Conservation (phyloP, 2,888 invertebrate genomes). For the Micoletzkya japonica region DNA sequence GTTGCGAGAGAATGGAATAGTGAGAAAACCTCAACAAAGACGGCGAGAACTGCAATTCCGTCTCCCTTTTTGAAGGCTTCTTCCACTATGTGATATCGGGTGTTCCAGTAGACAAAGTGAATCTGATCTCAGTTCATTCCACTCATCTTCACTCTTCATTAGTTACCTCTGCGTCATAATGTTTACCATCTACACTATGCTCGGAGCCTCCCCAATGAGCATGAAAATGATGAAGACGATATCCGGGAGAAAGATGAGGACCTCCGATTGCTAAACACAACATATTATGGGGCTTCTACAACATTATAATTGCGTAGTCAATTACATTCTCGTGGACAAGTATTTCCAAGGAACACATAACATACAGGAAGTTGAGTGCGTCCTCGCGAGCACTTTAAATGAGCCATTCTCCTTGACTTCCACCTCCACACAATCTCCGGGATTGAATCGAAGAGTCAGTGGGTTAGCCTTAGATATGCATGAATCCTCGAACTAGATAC, state of each 20-base stretch:
- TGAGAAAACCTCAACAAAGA: conserved; percentile 49
- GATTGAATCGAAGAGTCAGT: conserved; percentile 13
- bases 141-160: not conserved
- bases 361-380: conserved; percentile 9
- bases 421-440: conserved; percentile 18
- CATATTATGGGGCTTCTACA: too few species aligned
- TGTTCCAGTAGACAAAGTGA: conserved; percentile 61
- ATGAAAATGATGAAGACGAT: conserved; percentile 35
- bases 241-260: conserved; percentile 28
- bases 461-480: conserved; percentile 14
- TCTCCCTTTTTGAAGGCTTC: conserved; percentile 52
- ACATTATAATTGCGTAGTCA: too few species aligned
- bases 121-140: conserved; percentile 36
- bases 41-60: conserved; percentile 57
- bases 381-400: conserved; percentile 9
- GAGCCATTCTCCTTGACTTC: conserved; percentile 5
- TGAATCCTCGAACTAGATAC: too few species aligned
- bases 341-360: not conserved
- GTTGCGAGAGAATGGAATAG: too few species aligned
- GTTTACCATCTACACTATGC: conserved; percentile 31
- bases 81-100: conserved; percentile 46
- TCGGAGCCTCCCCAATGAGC: conserved; percentile 41
- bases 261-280: conserved; percentile 17
- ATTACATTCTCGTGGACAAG: not conserved
- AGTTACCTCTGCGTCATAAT: conserved; percentile 15